phyloP scores from a whole-genome alignment of 2,113 vertebrate genomes.

The Pollimyrus isidori region DNA sequence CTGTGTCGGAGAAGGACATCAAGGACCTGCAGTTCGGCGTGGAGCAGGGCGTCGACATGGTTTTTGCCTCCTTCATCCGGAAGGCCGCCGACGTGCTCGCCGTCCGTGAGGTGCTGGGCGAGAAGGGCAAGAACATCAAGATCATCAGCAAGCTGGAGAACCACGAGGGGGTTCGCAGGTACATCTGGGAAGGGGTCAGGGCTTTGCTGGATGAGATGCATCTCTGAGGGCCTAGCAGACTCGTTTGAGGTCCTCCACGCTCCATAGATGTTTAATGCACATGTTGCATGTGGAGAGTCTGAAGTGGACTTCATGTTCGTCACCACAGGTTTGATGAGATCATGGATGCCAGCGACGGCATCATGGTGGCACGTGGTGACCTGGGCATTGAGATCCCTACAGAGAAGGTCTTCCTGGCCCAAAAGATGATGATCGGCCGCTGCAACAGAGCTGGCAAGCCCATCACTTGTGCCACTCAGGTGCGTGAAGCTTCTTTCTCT shows the following conservation, averaged over 20 bases:
- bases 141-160: constrained; percentile 99
- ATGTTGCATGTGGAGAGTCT: neutral
- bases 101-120: constrained; percentile 82
- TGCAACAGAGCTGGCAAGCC: constrained; percentile 93
- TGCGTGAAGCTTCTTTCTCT: constrained; percentile 32
- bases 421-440: constrained; percentile 98
- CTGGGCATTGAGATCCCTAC: constrained; percentile 95
- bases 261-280: neutral
- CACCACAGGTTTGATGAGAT: constrained; percentile 87
- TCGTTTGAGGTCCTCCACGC: neutral
- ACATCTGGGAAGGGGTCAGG: constrained; percentile 18
- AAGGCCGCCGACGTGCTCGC: constrained; percentile 86
- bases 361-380: constrained; percentile 97
- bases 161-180: constrained; percentile 93
- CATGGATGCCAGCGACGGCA: constrained; percentile 92
- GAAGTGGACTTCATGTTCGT: neutral
- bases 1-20: constrained; percentile 86
- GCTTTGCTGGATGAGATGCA: neutral
- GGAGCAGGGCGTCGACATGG: constrained; percentile 92
- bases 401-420: constrained; percentile 93
- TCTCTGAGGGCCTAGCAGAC: neutral
- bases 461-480: constrained; percentile 94
- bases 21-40: constrained; percentile 88
- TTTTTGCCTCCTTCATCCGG: constrained; percentile 96
- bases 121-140: constrained; percentile 93